These are phyloP conservation scores for Nothoprocta pentlandii DNA, from an alignment of 2,113 vertebrate species.

Conservation along the genomic window DNA sequence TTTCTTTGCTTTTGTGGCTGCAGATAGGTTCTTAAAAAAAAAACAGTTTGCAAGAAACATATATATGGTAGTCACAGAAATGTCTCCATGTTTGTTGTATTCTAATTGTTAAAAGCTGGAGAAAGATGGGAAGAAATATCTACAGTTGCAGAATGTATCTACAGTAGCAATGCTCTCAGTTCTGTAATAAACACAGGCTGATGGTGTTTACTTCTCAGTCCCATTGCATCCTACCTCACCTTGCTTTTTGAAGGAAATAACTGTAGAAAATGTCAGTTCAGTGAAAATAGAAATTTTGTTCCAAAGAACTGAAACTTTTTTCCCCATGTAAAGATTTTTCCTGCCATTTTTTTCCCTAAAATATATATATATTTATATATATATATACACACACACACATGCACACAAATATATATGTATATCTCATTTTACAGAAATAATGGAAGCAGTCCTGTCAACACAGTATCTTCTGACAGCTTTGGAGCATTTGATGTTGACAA, in stretches of 20 bases:
- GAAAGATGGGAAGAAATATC: background rate
- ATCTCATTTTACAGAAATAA: background rate
- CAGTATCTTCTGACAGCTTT: background rate
- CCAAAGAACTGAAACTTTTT: background rate
- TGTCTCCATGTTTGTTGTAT: background rate
- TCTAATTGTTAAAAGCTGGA: background rate
- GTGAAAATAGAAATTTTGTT: background rate
- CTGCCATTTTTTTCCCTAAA: background rate
- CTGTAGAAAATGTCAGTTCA: background rate
- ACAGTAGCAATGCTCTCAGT: background rate
- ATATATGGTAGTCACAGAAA: background rate
- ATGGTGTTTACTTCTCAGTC: background rate
- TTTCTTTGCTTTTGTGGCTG: background rate
- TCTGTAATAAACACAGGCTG: background rate
- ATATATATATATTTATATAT: background rate
- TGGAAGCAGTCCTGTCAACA: background rate
- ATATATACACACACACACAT: too few relatives aligned
- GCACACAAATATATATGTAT: too few relatives aligned
- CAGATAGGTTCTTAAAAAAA: background rate
- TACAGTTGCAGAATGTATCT: background rate
- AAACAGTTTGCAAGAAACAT: background rate
- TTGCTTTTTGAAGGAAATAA: fast-evolving
- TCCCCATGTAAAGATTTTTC: background rate
- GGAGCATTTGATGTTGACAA: background rate
- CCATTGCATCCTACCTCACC: background rate